phyloP scores from a whole-genome alignment of 2,113 vertebrate genomes.

The Corythornis cristatus region DNA sequence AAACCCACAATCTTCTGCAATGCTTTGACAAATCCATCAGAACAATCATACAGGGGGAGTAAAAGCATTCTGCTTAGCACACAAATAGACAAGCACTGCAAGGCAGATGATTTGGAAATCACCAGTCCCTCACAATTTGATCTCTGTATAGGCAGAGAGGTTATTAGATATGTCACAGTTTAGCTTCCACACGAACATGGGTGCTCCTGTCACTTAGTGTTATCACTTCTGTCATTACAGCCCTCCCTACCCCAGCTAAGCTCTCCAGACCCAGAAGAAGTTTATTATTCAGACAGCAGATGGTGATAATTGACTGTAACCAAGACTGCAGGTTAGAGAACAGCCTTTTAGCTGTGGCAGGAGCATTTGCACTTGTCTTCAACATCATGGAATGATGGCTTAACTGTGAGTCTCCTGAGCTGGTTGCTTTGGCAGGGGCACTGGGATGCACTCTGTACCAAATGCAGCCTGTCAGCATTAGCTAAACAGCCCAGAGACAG shows the following conservation, averaged over 20 bases:
- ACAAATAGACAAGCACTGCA: slow-evolving; percentile 31
- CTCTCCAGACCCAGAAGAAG: background rate
- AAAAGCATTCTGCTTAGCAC: slow-evolving; percentile 41
- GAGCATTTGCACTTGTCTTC: background rate
- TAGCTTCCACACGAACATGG: background rate
- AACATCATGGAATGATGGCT: background rate
- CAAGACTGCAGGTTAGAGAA: background rate
- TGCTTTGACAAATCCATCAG: slow-evolving; percentile 34
- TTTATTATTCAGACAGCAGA: slow-evolving; percentile 32
- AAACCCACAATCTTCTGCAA: slow-evolving; percentile 53
- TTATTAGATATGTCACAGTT: background rate
- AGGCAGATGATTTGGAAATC: slow-evolving; percentile 41
- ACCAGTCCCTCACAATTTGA: slow-evolving; percentile 7
- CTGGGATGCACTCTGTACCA: background rate
- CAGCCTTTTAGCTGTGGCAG: background rate
- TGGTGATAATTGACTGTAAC: background rate
- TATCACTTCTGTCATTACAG: background rate
- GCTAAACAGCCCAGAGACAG: background rate
- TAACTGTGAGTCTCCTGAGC: background rate
- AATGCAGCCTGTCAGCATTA: background rate
- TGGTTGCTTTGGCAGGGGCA: background rate
- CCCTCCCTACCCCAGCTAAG: background rate
- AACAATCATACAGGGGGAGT: slow-evolving; percentile 38
- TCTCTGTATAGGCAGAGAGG: slow-evolving; percentile 15
- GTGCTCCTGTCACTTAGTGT: background rate